Evolutionary conservation across 2,797 vertebrate species (phyloP).

Genomic region (Siniperca obscura): DNA sequence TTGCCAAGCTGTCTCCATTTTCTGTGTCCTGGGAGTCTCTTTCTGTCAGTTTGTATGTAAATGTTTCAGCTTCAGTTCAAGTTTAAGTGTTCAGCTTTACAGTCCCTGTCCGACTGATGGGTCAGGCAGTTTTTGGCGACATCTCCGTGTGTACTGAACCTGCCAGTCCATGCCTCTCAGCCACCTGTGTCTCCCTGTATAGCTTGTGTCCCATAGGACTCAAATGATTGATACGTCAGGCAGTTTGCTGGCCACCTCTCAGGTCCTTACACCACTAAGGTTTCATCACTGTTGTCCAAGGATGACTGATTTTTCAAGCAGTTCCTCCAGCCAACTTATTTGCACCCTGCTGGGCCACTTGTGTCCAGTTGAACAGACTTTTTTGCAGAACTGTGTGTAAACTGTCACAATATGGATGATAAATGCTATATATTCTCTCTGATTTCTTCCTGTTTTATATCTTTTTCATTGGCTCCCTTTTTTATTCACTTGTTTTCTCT

Average conservation of each 20-base stretch:
- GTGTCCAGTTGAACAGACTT: constrained; percentile 52
- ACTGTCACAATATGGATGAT: constrained; percentile 56
- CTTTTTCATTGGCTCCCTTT: constrained; percentile 27
- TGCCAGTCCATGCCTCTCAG: constrained; percentile 53
- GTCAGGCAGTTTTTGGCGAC: constrained; percentile 32
- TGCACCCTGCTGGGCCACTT: constrained; percentile 45
- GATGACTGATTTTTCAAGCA: constrained; percentile 71
- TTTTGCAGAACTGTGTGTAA: constrained; percentile 43
- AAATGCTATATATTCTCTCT: constrained; percentile 36
- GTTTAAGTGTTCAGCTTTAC: constrained; percentile 21
- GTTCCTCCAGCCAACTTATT: constrained; percentile 29
- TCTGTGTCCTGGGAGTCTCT: constrained; percentile 2
- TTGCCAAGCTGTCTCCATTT: neutral
- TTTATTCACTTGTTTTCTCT: constrained; percentile 46
- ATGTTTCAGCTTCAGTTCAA: neutral
- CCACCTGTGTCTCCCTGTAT: constrained; percentile 71
- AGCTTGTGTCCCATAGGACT: constrained; percentile 58
- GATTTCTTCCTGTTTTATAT: constrained; percentile 36
- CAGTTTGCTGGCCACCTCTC: constrained; percentile 70
- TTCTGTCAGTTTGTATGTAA: constrained; percentile 23
- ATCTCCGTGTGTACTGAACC: constrained; percentile 62
- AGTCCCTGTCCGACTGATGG: constrained; percentile 31
- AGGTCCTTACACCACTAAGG: constrained; percentile 53
- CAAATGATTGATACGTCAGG: constrained; percentile 76
- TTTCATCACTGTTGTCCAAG: constrained; percentile 57